phyloP scores from a whole-genome alignment of 2,888 invertebrate species.

The Synergus laeviventris region DNA sequence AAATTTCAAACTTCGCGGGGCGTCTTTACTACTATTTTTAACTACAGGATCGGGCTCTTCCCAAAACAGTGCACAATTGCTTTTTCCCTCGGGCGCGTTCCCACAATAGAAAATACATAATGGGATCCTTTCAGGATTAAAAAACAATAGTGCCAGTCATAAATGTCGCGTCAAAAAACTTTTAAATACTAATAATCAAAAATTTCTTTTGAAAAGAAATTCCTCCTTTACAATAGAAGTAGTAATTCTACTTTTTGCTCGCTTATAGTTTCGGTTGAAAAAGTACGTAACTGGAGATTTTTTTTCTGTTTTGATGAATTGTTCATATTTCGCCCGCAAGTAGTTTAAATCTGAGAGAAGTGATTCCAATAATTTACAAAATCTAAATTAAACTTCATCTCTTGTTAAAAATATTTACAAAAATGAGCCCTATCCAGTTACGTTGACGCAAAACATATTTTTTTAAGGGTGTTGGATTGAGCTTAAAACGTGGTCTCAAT shows the following conservation, averaged over 20 bases:
- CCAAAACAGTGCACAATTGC: slow-evolving; percentile 1
- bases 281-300: not conserved
- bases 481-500: no score
- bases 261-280: not conserved
- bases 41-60: slow-evolving; percentile 17
- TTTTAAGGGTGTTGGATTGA: no score
- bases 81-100: slow-evolving; percentile 26
- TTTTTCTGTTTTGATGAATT: not conserved
- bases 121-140: not conserved
- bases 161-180: not conserved
- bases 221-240: not conserved
- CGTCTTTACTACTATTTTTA: slow-evolving; percentile 14
- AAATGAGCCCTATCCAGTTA: not conserved
- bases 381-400: not conserved
- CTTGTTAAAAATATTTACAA: not conserved
- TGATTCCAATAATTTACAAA: slow-evolving; percentile 5
- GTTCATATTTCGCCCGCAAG: not conserved
- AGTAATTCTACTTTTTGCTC: not conserved
- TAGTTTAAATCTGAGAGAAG: not conserved
- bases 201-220: no score
- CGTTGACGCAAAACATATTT: not conserved
- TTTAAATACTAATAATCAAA: no score
- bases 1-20: slow-evolving; percentile 22
- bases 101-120: slow-evolving; percentile 28
- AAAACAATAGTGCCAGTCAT: slow-evolving; percentile 15